Percentiles rank a stretch among this genome's conserved stretches.
These are phyloP conservation scores for Athalia cordata DNA, from an alignment of 2,888 invertebrate species.

Conservation along the genomic window DNA sequence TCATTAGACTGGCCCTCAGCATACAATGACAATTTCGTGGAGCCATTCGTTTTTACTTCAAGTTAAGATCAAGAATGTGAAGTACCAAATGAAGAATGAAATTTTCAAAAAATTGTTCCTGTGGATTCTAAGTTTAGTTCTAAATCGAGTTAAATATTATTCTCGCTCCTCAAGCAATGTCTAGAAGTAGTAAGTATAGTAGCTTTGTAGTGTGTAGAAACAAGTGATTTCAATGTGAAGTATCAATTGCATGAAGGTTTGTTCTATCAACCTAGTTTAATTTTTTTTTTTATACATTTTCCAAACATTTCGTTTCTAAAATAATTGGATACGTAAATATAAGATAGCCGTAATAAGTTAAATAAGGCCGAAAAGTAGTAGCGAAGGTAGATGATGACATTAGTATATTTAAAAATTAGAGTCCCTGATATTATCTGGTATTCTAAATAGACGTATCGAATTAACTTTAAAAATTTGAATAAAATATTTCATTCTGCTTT, in stretches of 20 bases:
- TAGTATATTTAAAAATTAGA: neutral
- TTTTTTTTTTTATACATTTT: slow-evolving; percentile 12
- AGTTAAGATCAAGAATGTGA: slow-evolving; percentile 6
- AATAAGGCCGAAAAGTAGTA: slow-evolving; percentile 13
- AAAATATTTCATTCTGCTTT: too few species aligned
- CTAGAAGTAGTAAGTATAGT: neutral
- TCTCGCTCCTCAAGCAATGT: slow-evolving; percentile 3
- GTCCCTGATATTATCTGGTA: neutral
- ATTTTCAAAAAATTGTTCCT: slow-evolving; percentile 13
- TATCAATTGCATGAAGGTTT: neutral
- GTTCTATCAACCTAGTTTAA: slow-evolving; percentile 3
- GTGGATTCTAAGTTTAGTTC: slow-evolving; percentile 7
- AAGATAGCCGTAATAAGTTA: neutral
- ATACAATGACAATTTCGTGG: neutral
- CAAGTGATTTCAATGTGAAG: neutral
- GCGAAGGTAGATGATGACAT: neutral
- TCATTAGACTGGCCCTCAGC: neutral
- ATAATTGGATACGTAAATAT: slow-evolving; percentile 11
- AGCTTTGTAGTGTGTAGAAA: slow-evolving; percentile 1
- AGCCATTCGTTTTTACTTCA: neutral
- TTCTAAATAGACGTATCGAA: neutral
- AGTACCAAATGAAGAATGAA: slow-evolving; percentile 19
- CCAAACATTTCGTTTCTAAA: slow-evolving; percentile 17
- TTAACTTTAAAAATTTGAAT: too few species aligned
- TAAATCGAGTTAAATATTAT: slow-evolving; percentile 15